Percentiles rank a stretch among this genome's conserved stretches.
Conservation (phyloP, 2,888 invertebrate species). For the Cheilosia impressa region DNA sequence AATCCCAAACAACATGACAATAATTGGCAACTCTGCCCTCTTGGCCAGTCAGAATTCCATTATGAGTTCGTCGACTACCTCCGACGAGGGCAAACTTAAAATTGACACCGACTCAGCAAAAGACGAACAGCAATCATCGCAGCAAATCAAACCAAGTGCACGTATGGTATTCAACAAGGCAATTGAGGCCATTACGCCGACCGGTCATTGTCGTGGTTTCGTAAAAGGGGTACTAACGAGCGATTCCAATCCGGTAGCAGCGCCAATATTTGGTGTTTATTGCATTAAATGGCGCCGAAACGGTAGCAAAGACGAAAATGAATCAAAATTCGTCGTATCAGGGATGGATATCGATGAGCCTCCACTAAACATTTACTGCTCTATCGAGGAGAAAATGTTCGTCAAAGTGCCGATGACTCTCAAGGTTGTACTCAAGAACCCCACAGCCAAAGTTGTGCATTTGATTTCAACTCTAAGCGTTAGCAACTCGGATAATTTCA, state of each 20-base stretch:
- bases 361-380: slow-evolving; percentile 83
- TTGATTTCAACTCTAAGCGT: slow-evolving; percentile 82
- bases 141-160: slow-evolving; percentile 69
- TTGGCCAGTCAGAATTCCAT: slow-evolving; percentile 78
- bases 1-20: slow-evolving; percentile 82
- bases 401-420: slow-evolving; percentile 83
- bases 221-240: slow-evolving; percentile 80
- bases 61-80: slow-evolving; percentile 79
- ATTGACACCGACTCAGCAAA: slow-evolving; percentile 68
- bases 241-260: slow-evolving; percentile 24
- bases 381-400: slow-evolving; percentile 83
- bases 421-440: slow-evolving; percentile 82
- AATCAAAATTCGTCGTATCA: slow-evolving; percentile 82
- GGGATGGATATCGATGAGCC: slow-evolving; percentile 82
- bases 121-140: slow-evolving; percentile 60
- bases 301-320: slow-evolving; percentile 81
- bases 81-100: slow-evolving; percentile 80
- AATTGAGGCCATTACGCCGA: slow-evolving; percentile 82
- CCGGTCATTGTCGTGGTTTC: slow-evolving; percentile 82
- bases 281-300: slow-evolving; percentile 83
- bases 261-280: slow-evolving; percentile 81
- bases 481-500: slow-evolving; percentile 90
- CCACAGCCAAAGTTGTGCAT: slow-evolving; percentile 82
- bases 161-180: slow-evolving; percentile 81
- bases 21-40: slow-evolving; percentile 80